These are phyloP conservation scores for Oscheius sp. DNA, from an alignment of 2,888 invertebrate species.

Conservation along the genomic window DNA sequence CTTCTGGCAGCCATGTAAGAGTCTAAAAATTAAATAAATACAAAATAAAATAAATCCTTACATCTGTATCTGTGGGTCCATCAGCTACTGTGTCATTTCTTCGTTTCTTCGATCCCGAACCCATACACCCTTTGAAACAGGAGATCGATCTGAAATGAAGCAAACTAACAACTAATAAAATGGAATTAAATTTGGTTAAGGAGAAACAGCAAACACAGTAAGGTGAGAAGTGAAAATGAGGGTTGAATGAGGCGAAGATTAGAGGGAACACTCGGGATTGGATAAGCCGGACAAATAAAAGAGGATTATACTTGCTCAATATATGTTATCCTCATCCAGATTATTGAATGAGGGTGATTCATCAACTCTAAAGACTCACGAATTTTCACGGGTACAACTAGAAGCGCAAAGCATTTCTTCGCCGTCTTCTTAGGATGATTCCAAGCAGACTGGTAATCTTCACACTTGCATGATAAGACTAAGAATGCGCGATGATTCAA, in stretches of 20 bases:
- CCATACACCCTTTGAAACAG: slow-evolving; percentile 4
- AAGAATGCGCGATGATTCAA: too few species aligned
- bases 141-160: not conserved
- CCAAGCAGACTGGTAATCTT: too few species aligned
- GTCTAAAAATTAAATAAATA: slow-evolving; percentile 1
- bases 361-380: too few species aligned
- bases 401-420: too few species aligned
- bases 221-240: not conserved
- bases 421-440: too few species aligned
- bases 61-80: not conserved
- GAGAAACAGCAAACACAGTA: not conserved
- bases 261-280: not conserved
- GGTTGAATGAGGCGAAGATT: not conserved
- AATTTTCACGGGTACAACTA: too few species aligned
- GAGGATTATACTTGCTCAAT: not conserved
- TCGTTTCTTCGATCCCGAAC: slow-evolving; percentile 3
- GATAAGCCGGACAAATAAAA: not conserved
- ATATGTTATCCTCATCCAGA: too few species aligned
- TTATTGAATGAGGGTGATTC: too few species aligned
- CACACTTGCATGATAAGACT: too few species aligned
- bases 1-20: slow-evolving; percentile 17
- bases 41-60: not conserved
- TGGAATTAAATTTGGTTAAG: too few species aligned
- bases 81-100: slow-evolving; percentile 30
- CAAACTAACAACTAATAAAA: too few species aligned